A percentile compares a stretch with the other conserved stretches of the same genome.
Evolutionary conservation across 2,888 invertebrate species (phyloP).

Genomic region (Lasioglossum figueresi): DNA sequence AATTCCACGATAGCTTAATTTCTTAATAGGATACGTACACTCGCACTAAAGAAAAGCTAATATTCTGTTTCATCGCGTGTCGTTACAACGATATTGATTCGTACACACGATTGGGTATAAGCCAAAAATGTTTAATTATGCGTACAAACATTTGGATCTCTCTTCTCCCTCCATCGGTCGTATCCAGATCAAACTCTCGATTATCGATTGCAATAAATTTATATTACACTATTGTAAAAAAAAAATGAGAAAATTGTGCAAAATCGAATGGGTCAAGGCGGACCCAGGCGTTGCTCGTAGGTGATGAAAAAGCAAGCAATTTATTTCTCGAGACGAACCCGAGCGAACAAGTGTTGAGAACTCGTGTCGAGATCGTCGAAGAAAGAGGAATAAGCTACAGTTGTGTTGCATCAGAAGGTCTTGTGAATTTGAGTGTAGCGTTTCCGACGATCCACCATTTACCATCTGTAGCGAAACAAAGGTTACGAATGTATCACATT

Average conservation of each 20-base stretch:
- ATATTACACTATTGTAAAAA: background rate
- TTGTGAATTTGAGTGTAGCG: constrained; percentile 41
- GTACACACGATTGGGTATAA: constrained; percentile 39
- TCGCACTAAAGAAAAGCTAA: background rate
- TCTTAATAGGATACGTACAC: background rate
- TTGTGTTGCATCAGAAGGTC: constrained; percentile 48
- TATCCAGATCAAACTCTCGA: background rate
- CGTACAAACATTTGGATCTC: constrained; percentile 12
- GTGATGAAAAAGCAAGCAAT: background rate
- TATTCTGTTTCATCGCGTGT: background rate
- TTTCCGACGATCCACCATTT: constrained; percentile 13
- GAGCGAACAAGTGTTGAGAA: background rate
- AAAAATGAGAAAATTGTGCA: background rate
- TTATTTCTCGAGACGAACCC: background rate
- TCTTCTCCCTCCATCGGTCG: background rate
- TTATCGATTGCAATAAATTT: background rate
- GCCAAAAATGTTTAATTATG: constrained; percentile 38
- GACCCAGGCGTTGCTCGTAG: background rate
- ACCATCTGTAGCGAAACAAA: background rate
- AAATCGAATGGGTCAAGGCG: background rate
- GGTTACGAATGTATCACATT: background rate
- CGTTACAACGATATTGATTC: constrained; percentile 37
- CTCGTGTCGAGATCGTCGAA: background rate
- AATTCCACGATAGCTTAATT: background rate
- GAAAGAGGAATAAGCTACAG: constrained; percentile 39